These are phyloP conservation scores for Hypanus sabinus DNA, from an alignment of 2,113 vertebrate genomes.

Conservation along the genomic window DNA sequence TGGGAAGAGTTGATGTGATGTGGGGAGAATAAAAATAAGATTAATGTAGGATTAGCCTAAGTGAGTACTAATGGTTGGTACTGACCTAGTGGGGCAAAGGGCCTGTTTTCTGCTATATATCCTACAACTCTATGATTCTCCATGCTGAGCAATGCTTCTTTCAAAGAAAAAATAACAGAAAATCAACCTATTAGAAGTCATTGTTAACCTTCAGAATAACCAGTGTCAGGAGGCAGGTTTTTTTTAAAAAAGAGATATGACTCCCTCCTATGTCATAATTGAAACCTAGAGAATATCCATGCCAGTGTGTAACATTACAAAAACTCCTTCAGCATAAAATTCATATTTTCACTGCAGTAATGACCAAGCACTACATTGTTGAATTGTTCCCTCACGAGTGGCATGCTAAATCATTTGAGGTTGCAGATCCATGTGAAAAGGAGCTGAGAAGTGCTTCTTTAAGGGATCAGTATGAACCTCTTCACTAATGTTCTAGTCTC, in stretches of 20 bases:
- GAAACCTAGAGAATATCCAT: background rate
- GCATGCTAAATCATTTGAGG: background rate
- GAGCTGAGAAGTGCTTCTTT: background rate
- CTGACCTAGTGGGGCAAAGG: too few species aligned
- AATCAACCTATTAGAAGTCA: background rate
- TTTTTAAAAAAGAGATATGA: background rate
- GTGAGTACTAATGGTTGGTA: too few species aligned
- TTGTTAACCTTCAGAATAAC: background rate
- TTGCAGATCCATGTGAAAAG: background rate
- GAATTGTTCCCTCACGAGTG: background rate
- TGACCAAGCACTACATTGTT: background rate
- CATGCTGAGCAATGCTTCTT: background rate
- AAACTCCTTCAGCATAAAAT: background rate
- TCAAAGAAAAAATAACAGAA: background rate
- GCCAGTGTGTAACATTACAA: background rate
- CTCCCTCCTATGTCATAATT: background rate
- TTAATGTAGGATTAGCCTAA: too few species aligned
- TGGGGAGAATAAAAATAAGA: too few species aligned
- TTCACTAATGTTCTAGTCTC: background rate
- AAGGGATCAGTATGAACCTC: background rate
- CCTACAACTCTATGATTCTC: too few species aligned
- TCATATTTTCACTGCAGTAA: background rate
- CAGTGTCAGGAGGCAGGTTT: background rate
- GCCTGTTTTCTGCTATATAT: too few species aligned
- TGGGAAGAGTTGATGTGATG: too few species aligned